A percentile compares a stretch with the other conserved stretches of the same genome.
Evolutionary conservation across 2,888 invertebrate genomes (phyloP).

Genomic region (Barypeithes pellucidus): DNA sequence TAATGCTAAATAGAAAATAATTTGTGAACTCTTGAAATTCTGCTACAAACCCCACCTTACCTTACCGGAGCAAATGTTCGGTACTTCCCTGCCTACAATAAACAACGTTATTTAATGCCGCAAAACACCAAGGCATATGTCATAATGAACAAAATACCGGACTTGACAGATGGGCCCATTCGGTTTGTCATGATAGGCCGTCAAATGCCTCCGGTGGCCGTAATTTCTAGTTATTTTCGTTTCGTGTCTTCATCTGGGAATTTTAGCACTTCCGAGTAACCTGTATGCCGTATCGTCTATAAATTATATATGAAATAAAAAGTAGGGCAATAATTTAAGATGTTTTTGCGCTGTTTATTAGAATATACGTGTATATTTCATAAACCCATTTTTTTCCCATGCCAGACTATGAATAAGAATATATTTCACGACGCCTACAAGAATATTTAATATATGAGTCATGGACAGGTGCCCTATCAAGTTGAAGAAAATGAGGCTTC

Average conservation of each 20-base stretch:
- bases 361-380: no score
- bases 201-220: constrained; percentile 45
- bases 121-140: constrained; percentile 36
- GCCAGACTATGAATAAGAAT: no score
- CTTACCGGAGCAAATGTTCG: not conserved
- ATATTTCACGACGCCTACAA: no score
- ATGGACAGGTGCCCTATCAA: no score
- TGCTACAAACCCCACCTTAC: not conserved
- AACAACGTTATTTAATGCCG: constrained; percentile 21
- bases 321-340: not conserved
- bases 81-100: constrained; percentile 19
- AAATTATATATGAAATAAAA: not conserved
- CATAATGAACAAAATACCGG: constrained; percentile 45
- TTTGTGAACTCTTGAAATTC: no score
- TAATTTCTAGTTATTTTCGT: constrained; percentile 48
- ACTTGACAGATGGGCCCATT: constrained; percentile 46
- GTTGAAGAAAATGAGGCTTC: no score
- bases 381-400: no score
- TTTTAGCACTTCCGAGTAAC: constrained; percentile 11
- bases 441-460: no score
- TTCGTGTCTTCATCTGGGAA: constrained; percentile 30
- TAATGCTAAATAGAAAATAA: no score
- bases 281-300: constrained; percentile 11
- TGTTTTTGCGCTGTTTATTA: constrained; percentile 2
- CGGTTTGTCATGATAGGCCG: constrained; percentile 46